Percentiles rank a stretch among this genome's conserved stretches.
Evolutionary conservation across 2,113 vertebrate species (phyloP).

Genomic region (Centropristis striata): DNA sequence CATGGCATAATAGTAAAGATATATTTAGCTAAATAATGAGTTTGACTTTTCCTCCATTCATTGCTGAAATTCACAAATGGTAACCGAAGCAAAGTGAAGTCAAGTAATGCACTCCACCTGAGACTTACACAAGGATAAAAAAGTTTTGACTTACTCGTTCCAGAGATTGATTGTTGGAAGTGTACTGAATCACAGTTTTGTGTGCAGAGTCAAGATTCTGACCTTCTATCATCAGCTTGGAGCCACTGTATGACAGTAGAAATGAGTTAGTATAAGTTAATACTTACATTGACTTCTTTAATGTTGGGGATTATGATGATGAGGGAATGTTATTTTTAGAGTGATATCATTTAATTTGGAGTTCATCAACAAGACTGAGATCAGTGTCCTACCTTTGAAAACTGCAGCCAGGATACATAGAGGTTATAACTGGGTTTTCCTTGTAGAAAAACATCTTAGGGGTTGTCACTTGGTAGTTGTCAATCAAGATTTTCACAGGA

Average conservation of each 20-base stretch:
- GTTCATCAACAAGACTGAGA: neutral
- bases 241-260: constrained; percentile 84
- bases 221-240: constrained; percentile 87
- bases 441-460: constrained; percentile 86
- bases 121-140: neutral
- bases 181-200: constrained; percentile 79
- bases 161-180: constrained; percentile 35
- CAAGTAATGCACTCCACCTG: no score
- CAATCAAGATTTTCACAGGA: constrained; percentile 84
- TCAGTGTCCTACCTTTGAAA: constrained; percentile 78
- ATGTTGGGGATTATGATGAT: no score
- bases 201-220: constrained; percentile 88
- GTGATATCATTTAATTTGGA: neutral
- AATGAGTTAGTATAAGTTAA: constrained; percentile 18
- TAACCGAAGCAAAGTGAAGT: neutral
- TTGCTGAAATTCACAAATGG: neutral
- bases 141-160: constrained; percentile 48
- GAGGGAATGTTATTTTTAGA: neutral
- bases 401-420: constrained; percentile 88
- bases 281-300: neutral
- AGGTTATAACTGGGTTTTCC: constrained; percentile 83
- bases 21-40: neutral
- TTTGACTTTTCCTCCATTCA: neutral
- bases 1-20: neutral
- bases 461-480: constrained; percentile 78